A percentile compares a stretch with the other conserved stretches of the same genome.
Conservation (phyloP, 2,113 vertebrate species). For the Amazona vittata region DNA sequence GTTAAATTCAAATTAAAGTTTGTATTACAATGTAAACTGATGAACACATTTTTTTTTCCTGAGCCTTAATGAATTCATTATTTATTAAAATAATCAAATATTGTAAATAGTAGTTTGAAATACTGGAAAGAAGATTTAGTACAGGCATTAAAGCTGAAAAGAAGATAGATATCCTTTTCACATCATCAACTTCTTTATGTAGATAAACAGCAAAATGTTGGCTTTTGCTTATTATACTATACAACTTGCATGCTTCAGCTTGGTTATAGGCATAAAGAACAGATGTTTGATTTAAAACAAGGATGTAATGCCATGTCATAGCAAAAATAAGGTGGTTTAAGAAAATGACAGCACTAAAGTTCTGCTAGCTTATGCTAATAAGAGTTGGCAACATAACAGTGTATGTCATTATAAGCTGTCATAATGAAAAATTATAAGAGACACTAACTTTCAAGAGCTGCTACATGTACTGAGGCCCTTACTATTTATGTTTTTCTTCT, state of each 20-base stretch:
- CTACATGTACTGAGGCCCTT: not conserved
- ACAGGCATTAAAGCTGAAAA: not conserved
- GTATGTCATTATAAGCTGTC: slow-evolving; percentile 48
- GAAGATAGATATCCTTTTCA: not conserved
- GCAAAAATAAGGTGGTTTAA: not conserved
- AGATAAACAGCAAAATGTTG: not conserved
- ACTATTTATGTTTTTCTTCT: slow-evolving; percentile 1
- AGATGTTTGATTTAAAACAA: slow-evolving; percentile 48
- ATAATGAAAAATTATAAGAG: slow-evolving; percentile 53
- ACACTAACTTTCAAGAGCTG: slow-evolving; percentile 13
- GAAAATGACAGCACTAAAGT: slow-evolving; percentile 21
- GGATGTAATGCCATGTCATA: slow-evolving; percentile 30
- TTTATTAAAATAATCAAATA: not conserved
- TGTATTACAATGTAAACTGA: not conserved
- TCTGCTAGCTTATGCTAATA: slow-evolving; percentile 31
- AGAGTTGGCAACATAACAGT: slow-evolving; percentile 35
- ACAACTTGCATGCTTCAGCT: not conserved
- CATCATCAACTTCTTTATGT: not conserved
- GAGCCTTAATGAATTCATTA: not conserved
- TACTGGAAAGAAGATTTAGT: not conserved
- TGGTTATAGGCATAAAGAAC: not conserved
- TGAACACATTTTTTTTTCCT: not conserved
- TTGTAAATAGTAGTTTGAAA: not conserved
- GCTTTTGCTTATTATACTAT: not conserved
- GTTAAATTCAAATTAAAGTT: not conserved